Base-by-base conservation (phyloP, 1,140 invertebrate genomes). In the Alviniconcha marisindica region DNA sequence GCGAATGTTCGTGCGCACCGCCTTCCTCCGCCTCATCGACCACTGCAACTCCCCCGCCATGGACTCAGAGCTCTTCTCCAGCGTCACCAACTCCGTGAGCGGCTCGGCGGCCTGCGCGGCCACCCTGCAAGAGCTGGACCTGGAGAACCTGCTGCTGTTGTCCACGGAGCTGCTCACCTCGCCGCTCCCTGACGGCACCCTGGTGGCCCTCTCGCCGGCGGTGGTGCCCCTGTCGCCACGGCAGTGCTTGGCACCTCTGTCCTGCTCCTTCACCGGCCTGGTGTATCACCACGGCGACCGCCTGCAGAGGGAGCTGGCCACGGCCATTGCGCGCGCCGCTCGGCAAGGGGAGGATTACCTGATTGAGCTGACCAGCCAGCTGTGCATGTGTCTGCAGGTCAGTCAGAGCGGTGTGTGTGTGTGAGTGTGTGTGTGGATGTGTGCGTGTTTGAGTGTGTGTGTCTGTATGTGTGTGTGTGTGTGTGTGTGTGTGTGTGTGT, bases 131-230 rank as follows among this genome's bases (percentile, higher is more conserved):
- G 84, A 80, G 77, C 85, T 93, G 31, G 92, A 93, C 86, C 88
- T 93, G 40, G 93, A 93, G 84, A 93, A 93, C 84, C 89, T 93
- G 4, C 92, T 92, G 84, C 87, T 93, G 14, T 82, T 93, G 66
- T 93, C 92, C 12, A 91, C 92, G 86, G 90, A 92, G 44, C 82
- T 92, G 36, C 78, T 93, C 24, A 77, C 88, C n/a, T 85, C 91
- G 14, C 91, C 92, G 2, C 89, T 66, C 83, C 89, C 60, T 83
- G 90, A 80, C 18, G 86, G 86, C 4, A 83, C 77, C 21, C 78
- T 85, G 54, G 77, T 81, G 31, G 84, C 84, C 21, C 21, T 24
- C 14, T 77, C 81, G 0, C 82, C 84, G 1, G 56, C 71, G 7
- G 81, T 83, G 40, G 40, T 63, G 1, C 76, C 77, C 0, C 63